Conservation (phyloP, 2,888 invertebrate species). For the Lycophotia porphyrea region DNA sequence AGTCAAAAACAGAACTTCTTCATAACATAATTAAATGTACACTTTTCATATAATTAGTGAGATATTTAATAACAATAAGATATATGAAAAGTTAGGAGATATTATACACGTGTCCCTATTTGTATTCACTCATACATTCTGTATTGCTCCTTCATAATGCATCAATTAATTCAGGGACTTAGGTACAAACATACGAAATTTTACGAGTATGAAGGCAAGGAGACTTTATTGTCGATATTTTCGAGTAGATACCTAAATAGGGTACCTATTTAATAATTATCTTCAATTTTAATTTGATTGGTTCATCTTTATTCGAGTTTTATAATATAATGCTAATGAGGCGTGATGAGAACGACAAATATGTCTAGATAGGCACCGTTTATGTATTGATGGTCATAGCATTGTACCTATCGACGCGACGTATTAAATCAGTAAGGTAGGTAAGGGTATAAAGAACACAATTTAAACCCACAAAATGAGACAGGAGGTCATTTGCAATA, state of each 20-base stretch:
- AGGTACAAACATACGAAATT: constrained; percentile 22
- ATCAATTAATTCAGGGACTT: constrained; percentile 15
- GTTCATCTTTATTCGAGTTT: constrained; percentile 15
- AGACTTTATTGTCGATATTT: constrained; percentile 63
- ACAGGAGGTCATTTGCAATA: constrained; percentile 1
- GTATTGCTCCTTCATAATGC: constrained; percentile 57
- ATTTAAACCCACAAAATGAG: neutral
- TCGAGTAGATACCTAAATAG: constrained; percentile 16
- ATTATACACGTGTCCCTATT: constrained; percentile 65
- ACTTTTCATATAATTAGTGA: constrained; percentile 62
- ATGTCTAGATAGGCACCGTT: neutral
- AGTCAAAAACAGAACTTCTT: constrained; percentile 72
- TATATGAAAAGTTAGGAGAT: constrained; percentile 66
- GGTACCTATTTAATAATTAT: constrained; percentile 9
- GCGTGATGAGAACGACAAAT: neutral
- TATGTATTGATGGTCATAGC: neutral
- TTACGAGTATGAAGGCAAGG: constrained; percentile 40
- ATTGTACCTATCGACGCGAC: neutral
- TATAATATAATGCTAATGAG: constrained; percentile 14
- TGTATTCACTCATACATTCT: constrained; percentile 75
- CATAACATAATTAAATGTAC: constrained; percentile 67
- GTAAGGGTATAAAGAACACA: neutral
- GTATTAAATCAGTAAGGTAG: neutral
- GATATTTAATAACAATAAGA: constrained; percentile 67
- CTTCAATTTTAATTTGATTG: constrained; percentile 23